phyloP scores from a whole-genome alignment of 1,140 invertebrate genomes.

The Atopsyche davidsoni region DNA sequence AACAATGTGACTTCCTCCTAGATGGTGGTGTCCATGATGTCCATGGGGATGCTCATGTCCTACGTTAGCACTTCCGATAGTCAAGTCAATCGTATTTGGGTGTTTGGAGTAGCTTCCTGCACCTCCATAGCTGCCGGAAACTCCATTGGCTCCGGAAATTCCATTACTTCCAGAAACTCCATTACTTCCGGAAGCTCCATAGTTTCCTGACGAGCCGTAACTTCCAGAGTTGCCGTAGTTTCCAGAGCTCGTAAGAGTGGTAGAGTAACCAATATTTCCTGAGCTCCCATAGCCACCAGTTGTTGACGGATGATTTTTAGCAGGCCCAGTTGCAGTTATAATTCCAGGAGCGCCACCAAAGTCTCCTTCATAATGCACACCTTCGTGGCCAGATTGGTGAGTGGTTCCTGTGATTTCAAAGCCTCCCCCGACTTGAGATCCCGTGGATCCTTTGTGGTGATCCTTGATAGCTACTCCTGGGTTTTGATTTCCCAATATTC shows the following conservation, averaged over 20 bases:
- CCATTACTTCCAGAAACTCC: background rate
- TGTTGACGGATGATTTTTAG: background rate
- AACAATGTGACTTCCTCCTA: background rate
- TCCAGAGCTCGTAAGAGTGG: background rate
- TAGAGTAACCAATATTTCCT: background rate
- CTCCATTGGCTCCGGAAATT: background rate
- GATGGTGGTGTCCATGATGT: background rate
- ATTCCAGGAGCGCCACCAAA: conserved; percentile 24
- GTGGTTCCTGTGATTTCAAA: conserved; percentile 6
- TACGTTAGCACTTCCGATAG: background rate
- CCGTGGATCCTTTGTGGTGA: conserved; percentile 1
- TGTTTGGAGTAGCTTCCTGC: no score
- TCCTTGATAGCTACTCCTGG: conserved; percentile 10
- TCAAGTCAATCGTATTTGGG: background rate
- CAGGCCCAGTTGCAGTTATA: conserved; percentile 17
- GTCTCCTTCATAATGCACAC: conserved; percentile 13
- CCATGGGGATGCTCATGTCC: background rate
- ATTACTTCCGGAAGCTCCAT: conserved; percentile 1
- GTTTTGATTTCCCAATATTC: conserved; percentile 19
- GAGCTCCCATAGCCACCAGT: background rate
- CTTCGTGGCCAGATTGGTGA: background rate
- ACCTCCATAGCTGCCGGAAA: background rate
- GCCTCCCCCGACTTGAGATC: no score
- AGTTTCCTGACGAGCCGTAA: background rate
- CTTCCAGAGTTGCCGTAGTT: background rate